These are phyloP conservation scores for Sturnira hondurensis DNA, from an alignment of 2,113 vertebrate genomes.

Conservation along the genomic window DNA sequence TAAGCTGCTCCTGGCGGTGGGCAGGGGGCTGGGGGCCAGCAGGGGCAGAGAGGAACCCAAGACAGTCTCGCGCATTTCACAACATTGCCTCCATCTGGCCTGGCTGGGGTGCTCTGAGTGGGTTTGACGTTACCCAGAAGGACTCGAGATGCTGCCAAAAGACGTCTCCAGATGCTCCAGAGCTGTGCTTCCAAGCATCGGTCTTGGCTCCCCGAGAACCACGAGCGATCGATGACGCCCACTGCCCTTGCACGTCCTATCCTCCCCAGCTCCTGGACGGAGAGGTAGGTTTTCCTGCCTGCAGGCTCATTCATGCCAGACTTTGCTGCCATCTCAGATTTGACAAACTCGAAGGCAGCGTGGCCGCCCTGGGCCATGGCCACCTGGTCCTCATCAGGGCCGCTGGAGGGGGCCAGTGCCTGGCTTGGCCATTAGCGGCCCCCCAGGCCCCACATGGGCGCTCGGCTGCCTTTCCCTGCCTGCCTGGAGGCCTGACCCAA, in stretches of 20 bases:
- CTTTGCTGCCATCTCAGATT: not conserved
- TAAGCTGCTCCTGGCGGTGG: not conserved
- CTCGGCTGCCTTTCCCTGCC: not conserved
- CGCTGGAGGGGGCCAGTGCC: not conserved
- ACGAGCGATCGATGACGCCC: conserved; percentile 42
- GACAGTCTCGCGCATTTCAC: not conserved
- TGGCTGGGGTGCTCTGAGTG: not conserved
- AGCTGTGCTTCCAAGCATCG: conserved; percentile 34
- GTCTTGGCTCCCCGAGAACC: conserved; percentile 38
- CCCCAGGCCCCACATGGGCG: not conserved
- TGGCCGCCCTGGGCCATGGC: not conserved
- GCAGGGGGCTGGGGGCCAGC: not conserved
- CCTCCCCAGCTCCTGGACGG: conserved; percentile 35
- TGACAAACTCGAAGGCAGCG: not conserved
- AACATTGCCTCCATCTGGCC: conserved; percentile 41
- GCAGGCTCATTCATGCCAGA: not conserved
- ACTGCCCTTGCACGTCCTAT: not conserved
- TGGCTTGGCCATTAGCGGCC: not conserved
- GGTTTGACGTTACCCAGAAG: conserved; percentile 46
- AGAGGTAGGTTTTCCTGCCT: not conserved
- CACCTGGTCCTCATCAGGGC: conserved; percentile 59
- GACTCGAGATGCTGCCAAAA: conserved; percentile 15
- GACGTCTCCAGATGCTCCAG: conserved; percentile 56
- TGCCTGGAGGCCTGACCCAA: not conserved
- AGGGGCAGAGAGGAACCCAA: not conserved